These are phyloP conservation scores for Orchesella flavescens DNA, from an alignment of 2,888 invertebrate species.

Conservation along the genomic window DNA sequence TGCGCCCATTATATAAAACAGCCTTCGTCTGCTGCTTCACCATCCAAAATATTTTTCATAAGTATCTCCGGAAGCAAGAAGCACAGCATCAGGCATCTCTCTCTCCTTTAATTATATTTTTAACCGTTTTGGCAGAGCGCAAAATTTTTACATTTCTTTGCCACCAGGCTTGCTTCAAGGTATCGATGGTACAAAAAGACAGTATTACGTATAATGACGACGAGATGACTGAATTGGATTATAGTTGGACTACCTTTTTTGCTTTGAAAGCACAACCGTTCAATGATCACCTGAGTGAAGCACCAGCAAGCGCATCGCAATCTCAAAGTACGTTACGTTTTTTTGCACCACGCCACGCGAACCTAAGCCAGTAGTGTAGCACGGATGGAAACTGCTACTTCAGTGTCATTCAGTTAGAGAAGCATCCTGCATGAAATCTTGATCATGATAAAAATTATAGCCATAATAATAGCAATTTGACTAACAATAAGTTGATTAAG, in stretches of 20 bases:
- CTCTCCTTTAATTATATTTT: no score
- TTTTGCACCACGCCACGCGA: background rate
- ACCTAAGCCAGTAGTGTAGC: background rate
- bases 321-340: no score
- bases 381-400: conserved; percentile 27
- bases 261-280: background rate
- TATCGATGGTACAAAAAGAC: no score
- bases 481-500: conserved; percentile 29
- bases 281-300: conserved; percentile 10
- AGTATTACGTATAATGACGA: background rate
- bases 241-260: background rate
- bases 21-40: no score
- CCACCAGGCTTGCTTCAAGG: no score
- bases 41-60: no score
- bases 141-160: no score
- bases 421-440: conserved; percentile 40
- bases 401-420: conserved; percentile 26
- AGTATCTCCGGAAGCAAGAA: no score
- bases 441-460: conserved; percentile 46
- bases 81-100: no score
- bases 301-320: background rate
- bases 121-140: no score
- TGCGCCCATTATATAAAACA: no score
- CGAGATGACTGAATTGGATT: background rate
- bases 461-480: conserved; percentile 44